Evolutionary conservation across 2,113 vertebrate genomes (phyloP).

Genomic region (Progne subis): DNA sequence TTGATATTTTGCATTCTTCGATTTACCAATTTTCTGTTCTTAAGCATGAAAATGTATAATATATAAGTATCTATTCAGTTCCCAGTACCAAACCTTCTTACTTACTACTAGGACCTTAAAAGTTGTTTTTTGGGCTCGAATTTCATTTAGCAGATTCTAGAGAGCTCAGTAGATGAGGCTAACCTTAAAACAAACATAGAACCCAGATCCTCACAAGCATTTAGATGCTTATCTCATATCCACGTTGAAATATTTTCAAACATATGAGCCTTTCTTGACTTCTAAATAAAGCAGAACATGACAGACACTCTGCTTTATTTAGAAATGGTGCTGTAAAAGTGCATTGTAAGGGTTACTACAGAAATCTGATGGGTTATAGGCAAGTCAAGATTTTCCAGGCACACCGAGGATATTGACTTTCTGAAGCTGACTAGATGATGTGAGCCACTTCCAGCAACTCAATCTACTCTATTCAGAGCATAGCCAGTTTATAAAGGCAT

Average conservation of each 20-base stretch:
- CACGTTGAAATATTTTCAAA: neutral
- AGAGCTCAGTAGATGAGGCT: neutral
- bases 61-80: neutral
- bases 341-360: neutral
- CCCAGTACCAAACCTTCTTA: neutral
- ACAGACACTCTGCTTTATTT: neutral
- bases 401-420: conserved; percentile 13
- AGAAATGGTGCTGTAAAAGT: neutral
- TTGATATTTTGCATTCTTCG: neutral
- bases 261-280: neutral
- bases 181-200: neutral
- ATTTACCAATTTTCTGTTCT: neutral
- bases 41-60: neutral
- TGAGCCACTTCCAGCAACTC: conserved; percentile 26
- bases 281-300: neutral
- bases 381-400: neutral
- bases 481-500: conserved; percentile 5
- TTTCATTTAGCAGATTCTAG: neutral
- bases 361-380: neutral
- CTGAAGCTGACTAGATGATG: neutral
- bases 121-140: neutral
- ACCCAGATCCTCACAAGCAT: neutral
- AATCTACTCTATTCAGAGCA: conserved; percentile 1
- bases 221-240: neutral
- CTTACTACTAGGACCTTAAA: neutral